Percentiles rank a stretch among this genome's conserved stretches.
phyloP scores from a whole-genome alignment of 2,797 vertebrate species.

The Cyprinodon diabolis region DNA sequence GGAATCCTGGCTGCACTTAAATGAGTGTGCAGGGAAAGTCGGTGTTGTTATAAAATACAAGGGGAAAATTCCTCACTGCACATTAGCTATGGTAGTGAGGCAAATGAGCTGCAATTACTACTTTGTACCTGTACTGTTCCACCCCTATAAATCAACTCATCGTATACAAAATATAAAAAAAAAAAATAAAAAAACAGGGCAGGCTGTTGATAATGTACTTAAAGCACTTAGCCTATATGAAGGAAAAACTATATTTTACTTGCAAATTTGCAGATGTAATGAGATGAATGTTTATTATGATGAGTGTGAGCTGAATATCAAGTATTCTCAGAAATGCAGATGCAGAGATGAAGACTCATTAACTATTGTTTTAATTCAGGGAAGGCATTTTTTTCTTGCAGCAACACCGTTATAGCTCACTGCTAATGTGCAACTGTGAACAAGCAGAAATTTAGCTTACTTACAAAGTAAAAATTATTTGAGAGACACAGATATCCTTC shows the following conservation, averaged over 20 bases:
- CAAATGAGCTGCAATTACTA: constrained; percentile 33
- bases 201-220: not conserved
- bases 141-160: constrained; percentile 25
- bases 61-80: constrained; percentile 13
- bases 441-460: not conserved
- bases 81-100: constrained; percentile 23
- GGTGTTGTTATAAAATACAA: constrained; percentile 28
- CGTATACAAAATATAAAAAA: not conserved
- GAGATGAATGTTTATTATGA: constrained; percentile 27
- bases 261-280: constrained; percentile 5
- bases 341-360: constrained; percentile 26
- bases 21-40: constrained; percentile 53
- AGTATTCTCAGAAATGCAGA: constrained; percentile 33
- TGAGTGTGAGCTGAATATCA: constrained; percentile 40
- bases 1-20: constrained; percentile 46
- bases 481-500: not conserved
- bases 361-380: constrained; percentile 44
- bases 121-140: constrained; percentile 14
- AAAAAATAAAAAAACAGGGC: not conserved
- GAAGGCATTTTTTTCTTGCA: constrained; percentile 12
- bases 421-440: constrained; percentile 21
- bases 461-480: constrained; percentile 1
- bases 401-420: constrained; percentile 7
- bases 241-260: constrained; percentile 8
- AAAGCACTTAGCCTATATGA: constrained; percentile 1